These are phyloP conservation scores for Apogon hyalosoma DNA, from an alignment of 2,797 vertebrate genomes.

Conservation along the genomic window DNA sequence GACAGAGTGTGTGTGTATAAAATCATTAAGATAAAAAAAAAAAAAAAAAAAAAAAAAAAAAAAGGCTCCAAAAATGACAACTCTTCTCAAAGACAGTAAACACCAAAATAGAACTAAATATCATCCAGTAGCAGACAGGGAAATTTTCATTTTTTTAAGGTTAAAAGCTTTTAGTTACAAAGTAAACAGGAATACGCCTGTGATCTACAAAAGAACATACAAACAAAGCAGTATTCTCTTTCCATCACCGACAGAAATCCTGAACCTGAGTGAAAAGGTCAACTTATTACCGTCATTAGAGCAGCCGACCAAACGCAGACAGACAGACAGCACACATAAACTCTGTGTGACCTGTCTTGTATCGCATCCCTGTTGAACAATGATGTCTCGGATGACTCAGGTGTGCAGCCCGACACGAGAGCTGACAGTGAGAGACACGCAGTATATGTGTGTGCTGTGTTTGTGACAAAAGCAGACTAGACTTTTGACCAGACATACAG, in stretches of 20 bases:
- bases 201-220: background rate
- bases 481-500: no score
- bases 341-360: slow-evolving; percentile 60
- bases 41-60: no score
- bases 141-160: background rate
- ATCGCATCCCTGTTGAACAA: slow-evolving; percentile 48
- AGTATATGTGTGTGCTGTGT: background rate
- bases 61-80: no score
- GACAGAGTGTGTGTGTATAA: no score
- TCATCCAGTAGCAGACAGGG: slow-evolving; percentile 3
- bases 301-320: slow-evolving; percentile 48
- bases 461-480: no score
- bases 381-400: slow-evolving; percentile 71
- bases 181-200: slow-evolving; percentile 15
- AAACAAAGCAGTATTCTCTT: slow-evolving; percentile 24
- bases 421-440: background rate
- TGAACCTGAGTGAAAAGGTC: slow-evolving; percentile 28
- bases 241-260: slow-evolving; percentile 46
- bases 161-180: slow-evolving; percentile 28
- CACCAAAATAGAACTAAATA: background rate
- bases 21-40: no score
- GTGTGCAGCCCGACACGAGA: slow-evolving; percentile 40
- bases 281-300: slow-evolving; percentile 45
- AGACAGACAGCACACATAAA: slow-evolving; percentile 66
- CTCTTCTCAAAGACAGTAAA: background rate